These are phyloP conservation scores for Lottia gigantea DNA, from an alignment of 2,888 invertebrate genomes.

Conservation along the genomic window DNA sequence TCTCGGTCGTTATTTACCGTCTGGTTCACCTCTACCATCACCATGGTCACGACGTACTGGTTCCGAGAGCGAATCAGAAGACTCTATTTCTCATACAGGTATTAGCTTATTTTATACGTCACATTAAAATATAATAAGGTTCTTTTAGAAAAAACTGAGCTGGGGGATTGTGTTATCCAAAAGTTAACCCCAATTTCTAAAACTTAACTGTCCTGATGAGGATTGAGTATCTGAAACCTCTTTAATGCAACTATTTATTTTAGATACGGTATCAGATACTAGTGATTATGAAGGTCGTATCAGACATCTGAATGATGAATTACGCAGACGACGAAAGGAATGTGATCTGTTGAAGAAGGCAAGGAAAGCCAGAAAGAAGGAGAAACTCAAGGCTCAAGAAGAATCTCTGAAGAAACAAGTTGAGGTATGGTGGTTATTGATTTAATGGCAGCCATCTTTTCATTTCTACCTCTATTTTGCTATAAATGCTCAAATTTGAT, in stretches of 20 bases:
- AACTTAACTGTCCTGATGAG: too few relatives aligned
- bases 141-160: too few relatives aligned
- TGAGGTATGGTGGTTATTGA: constrained; percentile 59
- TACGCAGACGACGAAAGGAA: constrained; percentile 69
- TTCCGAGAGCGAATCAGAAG: constrained; percentile 63
- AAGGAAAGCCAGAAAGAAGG: constrained; percentile 68
- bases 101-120: not conserved
- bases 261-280: constrained; percentile 70
- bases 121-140: too few relatives aligned
- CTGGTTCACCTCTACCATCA: constrained; percentile 34
- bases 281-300: constrained; percentile 72
- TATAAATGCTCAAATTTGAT: too few relatives aligned
- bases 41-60: constrained; percentile 39
- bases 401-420: constrained; percentile 71
- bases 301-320: constrained; percentile 70
- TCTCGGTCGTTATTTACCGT: constrained; percentile 35
- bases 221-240: too few relatives aligned
- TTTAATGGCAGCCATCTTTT: not conserved
- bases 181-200: not conserved
- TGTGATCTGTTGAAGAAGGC: constrained; percentile 70
- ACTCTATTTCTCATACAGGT: constrained; percentile 60
- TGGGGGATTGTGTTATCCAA: not conserved
- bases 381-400: constrained; percentile 70
- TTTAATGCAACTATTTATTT: not conserved
- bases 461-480: too few relatives aligned